phyloP scores from a whole-genome alignment of 2,888 invertebrate species.

The Erebia epiphron region DNA sequence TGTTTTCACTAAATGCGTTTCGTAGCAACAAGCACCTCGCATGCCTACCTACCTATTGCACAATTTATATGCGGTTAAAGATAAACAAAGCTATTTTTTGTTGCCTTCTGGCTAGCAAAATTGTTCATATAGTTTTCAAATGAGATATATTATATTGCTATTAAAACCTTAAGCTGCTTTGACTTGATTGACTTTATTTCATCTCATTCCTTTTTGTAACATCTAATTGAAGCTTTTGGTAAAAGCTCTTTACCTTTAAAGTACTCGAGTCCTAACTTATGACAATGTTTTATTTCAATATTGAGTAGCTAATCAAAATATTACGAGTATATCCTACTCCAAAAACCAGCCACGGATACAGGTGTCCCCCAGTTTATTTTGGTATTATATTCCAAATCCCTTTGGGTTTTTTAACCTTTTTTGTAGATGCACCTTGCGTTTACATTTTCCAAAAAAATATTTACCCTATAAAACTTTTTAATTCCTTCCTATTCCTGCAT shows the following conservation, averaged over 20 bases:
- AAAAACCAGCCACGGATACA: not conserved
- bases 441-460: not conserved
- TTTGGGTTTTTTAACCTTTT: slow-evolving; percentile 24
- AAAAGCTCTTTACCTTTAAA: too few species aligned
- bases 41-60: slow-evolving; percentile 25
- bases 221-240: too few species aligned
- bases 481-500: not conserved
- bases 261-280: too few species aligned
- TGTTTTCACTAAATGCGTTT: slow-evolving; percentile 56
- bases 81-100: not conserved
- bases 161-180: too few species aligned
- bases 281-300: too few species aligned
- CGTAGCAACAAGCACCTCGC: slow-evolving; percentile 40
- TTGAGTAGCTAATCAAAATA: too few species aligned
- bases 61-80: slow-evolving; percentile 18
- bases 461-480: not conserved
- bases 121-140: not conserved
- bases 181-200: too few species aligned
- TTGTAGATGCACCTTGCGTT: slow-evolving; percentile 4
- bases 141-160: not conserved
- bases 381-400: slow-evolving; percentile 61
- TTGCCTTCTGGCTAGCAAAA: not conserved
- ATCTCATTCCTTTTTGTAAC: too few species aligned
- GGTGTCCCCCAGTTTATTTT: slow-evolving; percentile 42
- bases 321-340: too few species aligned